Conservation (phyloP, 2,888 invertebrate genomes). For the Escarpia spicata region DNA sequence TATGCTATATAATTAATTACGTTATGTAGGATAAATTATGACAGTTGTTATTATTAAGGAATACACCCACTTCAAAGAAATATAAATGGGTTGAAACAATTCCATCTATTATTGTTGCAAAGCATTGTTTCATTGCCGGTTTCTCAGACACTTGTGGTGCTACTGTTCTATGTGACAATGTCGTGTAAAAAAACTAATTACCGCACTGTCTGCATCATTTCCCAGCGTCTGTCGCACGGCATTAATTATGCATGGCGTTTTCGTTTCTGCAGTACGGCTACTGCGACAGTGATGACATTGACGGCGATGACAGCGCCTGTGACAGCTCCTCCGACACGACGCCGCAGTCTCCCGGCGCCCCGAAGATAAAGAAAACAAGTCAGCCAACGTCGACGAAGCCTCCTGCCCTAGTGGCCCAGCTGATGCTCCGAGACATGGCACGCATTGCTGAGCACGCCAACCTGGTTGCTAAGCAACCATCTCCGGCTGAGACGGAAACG, state of each 20-base stretch:
- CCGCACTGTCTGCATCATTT: not conserved
- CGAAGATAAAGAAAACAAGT: not conserved
- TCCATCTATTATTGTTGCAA: not conserved
- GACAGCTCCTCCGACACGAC: constrained; percentile 6
- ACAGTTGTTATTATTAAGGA: no score
- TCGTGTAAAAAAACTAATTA: not conserved
- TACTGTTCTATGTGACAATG: not conserved
- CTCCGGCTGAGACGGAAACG: not conserved
- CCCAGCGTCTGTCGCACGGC: not conserved
- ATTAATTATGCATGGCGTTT: not conserved
- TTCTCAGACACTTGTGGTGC: not conserved
- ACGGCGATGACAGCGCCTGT: not conserved
- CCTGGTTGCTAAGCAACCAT: constrained; percentile 21
- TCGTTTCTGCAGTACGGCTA: not conserved
- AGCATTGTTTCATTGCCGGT: not conserved
- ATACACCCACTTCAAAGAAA: not conserved
- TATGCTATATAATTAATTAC: not conserved
- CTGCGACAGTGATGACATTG: constrained; percentile 12
- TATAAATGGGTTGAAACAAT: not conserved
- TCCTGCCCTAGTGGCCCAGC: constrained; percentile 30
- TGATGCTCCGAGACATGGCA: constrained; percentile 39
- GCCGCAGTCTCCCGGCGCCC: not conserved
- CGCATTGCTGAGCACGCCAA: constrained; percentile 34
- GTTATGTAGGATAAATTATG: not conserved
- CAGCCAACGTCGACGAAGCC: not conserved